These are phyloP conservation scores for Drosophila burlai DNA, from an alignment of 1,140 invertebrate genomes.

Conservation along the genomic window DNA sequence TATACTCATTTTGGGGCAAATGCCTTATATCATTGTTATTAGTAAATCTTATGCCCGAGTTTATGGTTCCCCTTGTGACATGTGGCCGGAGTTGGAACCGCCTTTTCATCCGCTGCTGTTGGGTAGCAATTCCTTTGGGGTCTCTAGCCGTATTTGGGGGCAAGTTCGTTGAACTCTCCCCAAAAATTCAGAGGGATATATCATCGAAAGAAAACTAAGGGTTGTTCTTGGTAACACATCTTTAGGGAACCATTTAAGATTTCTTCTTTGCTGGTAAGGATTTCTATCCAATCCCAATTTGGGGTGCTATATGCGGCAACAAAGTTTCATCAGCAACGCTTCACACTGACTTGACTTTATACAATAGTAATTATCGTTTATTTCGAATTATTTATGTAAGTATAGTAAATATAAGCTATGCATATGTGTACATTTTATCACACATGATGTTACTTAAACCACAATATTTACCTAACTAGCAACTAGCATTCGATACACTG, in stretches of 20 bases:
- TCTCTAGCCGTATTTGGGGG: slow-evolving; percentile 7
- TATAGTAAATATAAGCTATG: no score
- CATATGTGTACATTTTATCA: background rate
- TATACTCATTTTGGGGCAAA: slow-evolving; percentile 75
- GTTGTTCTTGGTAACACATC: slow-evolving; percentile 6
- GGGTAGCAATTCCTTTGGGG: slow-evolving; percentile 60
- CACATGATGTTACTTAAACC: background rate
- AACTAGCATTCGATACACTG: background rate
- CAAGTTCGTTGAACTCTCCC: slow-evolving; percentile 68
- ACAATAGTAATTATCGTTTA: slow-evolving; percentile 21
- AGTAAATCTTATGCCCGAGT: slow-evolving; percentile 73
- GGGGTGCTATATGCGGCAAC: slow-evolving; percentile 2
- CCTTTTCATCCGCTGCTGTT: slow-evolving; percentile 26
- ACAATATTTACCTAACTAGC: background rate
- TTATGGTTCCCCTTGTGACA: slow-evolving; percentile 47
- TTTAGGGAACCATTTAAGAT: slow-evolving; percentile 33
- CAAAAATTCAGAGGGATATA: slow-evolving; percentile 37
- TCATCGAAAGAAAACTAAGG: slow-evolving; percentile 20
- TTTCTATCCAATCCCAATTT: background rate
- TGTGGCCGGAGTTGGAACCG: slow-evolving; percentile 38
- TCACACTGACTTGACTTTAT: background rate
- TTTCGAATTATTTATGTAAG: background rate
- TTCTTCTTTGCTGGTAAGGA: slow-evolving; percentile 3
- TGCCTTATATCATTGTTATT: slow-evolving; percentile 82
- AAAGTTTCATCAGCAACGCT: slow-evolving; percentile 1